Base-by-base conservation (phyloP, 2,888 invertebrate species). In the Pristionchus maxplancki region DNA sequence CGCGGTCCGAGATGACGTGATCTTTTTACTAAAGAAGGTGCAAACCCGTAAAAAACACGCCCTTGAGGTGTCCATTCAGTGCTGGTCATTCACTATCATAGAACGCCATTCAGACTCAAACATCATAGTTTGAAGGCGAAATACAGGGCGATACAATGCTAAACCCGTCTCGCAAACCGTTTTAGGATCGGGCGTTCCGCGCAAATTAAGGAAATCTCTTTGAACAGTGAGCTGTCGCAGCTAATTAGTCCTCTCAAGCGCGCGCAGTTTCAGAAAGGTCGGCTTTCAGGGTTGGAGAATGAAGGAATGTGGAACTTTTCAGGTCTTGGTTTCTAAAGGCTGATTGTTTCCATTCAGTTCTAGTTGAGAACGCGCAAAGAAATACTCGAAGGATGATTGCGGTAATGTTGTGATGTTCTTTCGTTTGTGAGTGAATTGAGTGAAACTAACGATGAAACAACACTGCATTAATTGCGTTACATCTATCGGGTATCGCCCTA, bases 181-280 rank as follows among this genome's bases (percentile, higher is more conserved):
- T 71, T 37, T 20, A 37, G 37, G 37, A 71, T 71, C 34, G 37
- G n/a, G 64, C 34, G 71, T 71, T 71, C 71, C 24, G 37, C 34
- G 37, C 71, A 71, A 71, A 71, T 71, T 71, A 71, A 37, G 62
- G 8, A 28, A 6, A 5, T 8, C 20, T n/a, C 78, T 1, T 78
- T 44, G 44, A 78, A 78, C 78, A 78, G 24, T 78, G 78, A 78
- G 48, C 78, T 78, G 78, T 78, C 78, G 20, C 17, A 15, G n/a
- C 78, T n/a, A n/a, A 78, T 78, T 78, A 78, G 78, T n/a, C 15
- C 67, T 34, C 31, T 9, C 50, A 62, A 34, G 67, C 17, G 17
- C 17, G 28, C n/a, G 28, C 3, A 74, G 24, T 78, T 78, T 48
- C 78, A 78, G 44, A 78, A 78, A 78, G 48, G 48, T 74, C 74